Conservation (phyloP, 1,140 invertebrate genomes). For the Cyclargus thomasi region DNA sequence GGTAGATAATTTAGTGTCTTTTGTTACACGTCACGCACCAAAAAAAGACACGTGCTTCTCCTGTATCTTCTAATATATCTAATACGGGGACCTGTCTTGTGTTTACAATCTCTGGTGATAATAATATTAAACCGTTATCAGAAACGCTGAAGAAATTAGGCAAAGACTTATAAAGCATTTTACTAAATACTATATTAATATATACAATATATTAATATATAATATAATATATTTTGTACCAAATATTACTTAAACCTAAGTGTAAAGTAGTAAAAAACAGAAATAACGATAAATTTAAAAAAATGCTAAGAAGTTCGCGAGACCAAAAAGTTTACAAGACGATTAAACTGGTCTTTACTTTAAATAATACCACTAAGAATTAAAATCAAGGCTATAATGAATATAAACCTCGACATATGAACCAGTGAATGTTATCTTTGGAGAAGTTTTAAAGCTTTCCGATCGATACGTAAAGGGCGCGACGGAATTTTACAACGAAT, state of each 20-base stretch:
- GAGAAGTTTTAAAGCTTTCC: not conserved
- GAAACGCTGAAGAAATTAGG: not conserved
- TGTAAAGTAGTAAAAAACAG: too few species aligned
- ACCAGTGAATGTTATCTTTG: not conserved
- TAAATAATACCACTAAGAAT: not conserved
- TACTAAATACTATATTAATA: too few species aligned
- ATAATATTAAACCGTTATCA: not conserved
- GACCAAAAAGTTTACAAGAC: too few species aligned
- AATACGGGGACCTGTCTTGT: not conserved
- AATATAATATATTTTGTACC: too few species aligned
- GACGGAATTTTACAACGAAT: not conserved
- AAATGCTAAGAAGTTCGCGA: too few species aligned
- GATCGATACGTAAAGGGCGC: not conserved
- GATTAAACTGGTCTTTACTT: not conserved
- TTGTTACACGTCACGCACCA: not conserved
- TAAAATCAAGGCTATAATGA: not conserved
- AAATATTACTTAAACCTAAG: too few species aligned
- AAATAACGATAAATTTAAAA: too few species aligned
- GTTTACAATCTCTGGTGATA: not conserved
- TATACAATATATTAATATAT: too few species aligned
- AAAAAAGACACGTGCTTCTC: not conserved
- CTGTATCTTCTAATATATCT: not conserved
- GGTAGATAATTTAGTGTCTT: not conserved
- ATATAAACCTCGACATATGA: not conserved
- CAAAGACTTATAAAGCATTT: too few species aligned